Conservation (phyloP, 2,797 vertebrate genomes). For the Erpetoichthys calabaricus region DNA sequence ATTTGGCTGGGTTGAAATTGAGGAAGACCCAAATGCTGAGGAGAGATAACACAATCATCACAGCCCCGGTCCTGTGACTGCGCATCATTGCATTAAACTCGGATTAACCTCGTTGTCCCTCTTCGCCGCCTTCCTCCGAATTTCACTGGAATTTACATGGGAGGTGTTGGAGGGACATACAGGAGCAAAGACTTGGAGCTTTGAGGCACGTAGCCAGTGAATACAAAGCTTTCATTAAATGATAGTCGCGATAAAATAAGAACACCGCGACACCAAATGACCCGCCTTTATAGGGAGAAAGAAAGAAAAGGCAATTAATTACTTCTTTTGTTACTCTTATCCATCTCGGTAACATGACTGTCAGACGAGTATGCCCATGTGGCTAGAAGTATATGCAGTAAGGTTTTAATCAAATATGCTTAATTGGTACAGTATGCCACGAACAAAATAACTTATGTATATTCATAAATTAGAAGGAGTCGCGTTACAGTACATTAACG, state of each 20-base stretch:
- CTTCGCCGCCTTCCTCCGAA: slow-evolving; percentile 59
- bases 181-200: slow-evolving; percentile 38
- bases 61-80: slow-evolving; percentile 78
- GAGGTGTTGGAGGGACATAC: slow-evolving; percentile 36
- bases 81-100: slow-evolving; percentile 86
- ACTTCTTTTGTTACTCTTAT: not conserved
- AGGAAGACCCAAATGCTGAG: slow-evolving; percentile 95
- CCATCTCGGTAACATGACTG: no score
- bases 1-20: slow-evolving; percentile 93
- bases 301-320: not conserved
- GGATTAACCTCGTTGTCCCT: slow-evolving; percentile 87
- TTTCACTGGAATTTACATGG: slow-evolving; percentile 76
- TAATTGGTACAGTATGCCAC: no score
- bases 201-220: slow-evolving; percentile 29
- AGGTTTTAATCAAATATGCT: no score
- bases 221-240: slow-evolving; percentile 27
- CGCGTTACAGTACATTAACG: no score
- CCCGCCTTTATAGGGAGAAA: not conserved
- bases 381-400: no score
- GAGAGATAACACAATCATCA: slow-evolving; percentile 91
- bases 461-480: no score
- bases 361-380: no score
- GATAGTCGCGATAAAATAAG: slow-evolving; percentile 19
- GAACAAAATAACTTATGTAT: no score
- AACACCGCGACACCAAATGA: slow-evolving; percentile 7